phyloP scores from a whole-genome alignment of 2,113 vertebrate species.

The Stegastes partitus region DNA sequence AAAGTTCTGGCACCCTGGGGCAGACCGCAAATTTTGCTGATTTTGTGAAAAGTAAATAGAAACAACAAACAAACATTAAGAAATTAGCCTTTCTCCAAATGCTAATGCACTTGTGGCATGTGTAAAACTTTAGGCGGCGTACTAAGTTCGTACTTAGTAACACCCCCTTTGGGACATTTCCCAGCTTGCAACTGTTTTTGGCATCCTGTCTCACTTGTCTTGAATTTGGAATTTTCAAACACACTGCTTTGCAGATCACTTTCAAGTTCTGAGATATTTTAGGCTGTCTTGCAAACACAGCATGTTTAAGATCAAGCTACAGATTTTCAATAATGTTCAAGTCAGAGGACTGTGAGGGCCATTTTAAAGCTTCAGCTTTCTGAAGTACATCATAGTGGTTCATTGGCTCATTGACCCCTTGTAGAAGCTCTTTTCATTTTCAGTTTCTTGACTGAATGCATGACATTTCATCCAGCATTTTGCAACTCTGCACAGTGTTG shows the following conservation, averaged over 20 bases:
- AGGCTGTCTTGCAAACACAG: background rate
- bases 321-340: conserved; percentile 1
- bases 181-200: no score
- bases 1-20: background rate
- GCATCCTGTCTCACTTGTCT: no score
- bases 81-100: background rate
- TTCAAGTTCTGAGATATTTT: background rate
- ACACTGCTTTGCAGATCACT: background rate
- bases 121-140: no score
- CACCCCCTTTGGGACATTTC: no score
- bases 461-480: conserved; percentile 6
- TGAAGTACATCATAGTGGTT: background rate
- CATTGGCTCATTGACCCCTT: background rate
- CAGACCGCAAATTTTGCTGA: background rate
- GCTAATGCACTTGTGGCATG: no score
- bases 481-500: background rate
- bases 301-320: background rate
- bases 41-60: background rate
- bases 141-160: no score
- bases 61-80: background rate
- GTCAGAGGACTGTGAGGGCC: background rate
- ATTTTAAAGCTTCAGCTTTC: background rate
- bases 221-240: background rate
- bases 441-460: background rate
- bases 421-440: background rate